A percentile compares a stretch with the other conserved stretches of the same genome.
phyloP scores from a whole-genome alignment of 1,140 invertebrate species.

The Cydia strobilella region DNA sequence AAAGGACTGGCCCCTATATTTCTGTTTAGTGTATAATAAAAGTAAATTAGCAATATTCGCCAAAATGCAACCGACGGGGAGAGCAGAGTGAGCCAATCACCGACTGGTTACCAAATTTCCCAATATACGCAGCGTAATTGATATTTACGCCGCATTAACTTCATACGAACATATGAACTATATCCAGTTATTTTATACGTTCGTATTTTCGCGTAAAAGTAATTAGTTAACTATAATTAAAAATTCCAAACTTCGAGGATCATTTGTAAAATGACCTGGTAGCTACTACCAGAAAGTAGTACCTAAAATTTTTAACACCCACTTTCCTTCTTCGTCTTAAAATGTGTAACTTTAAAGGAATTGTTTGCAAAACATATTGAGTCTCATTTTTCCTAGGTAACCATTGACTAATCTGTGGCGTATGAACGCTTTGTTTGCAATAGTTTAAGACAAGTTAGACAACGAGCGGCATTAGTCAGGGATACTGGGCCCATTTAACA shows the following conservation, averaged over 20 bases:
- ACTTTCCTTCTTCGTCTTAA: not conserved
- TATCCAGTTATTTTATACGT: conserved; percentile 25
- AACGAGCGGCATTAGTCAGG: conserved; percentile 65
- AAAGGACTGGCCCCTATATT: conserved; percentile 24
- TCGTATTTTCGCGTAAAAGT: not conserved
- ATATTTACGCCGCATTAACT: conserved; percentile 72
- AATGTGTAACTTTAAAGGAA: not conserved
- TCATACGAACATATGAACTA: conserved; percentile 27
- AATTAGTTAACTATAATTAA: conserved; percentile 19
- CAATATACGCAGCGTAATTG: conserved; percentile 65
- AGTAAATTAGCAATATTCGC: conserved; percentile 67
- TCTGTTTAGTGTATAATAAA: conserved; percentile 50
- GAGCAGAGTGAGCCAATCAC: conserved; percentile 57
- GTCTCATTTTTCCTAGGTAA: conserved; percentile 40
- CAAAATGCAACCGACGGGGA: conserved; percentile 52
- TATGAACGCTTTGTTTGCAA: conserved; percentile 60
- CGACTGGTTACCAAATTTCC: conserved; percentile 60
- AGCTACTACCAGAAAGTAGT: not conserved
- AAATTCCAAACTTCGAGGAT: not conserved
- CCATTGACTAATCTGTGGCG: conserved; percentile 65
- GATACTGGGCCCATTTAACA: conserved; percentile 69
- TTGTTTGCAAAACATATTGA: conserved; percentile 45
- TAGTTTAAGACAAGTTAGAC: conserved; percentile 68
- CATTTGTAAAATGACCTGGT: not conserved
- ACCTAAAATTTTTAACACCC: not conserved